Percentiles rank a stretch among this genome's conserved stretches.
phyloP scores from a whole-genome alignment of 1,140 invertebrate species.

The Drosophila subobscura region DNA sequence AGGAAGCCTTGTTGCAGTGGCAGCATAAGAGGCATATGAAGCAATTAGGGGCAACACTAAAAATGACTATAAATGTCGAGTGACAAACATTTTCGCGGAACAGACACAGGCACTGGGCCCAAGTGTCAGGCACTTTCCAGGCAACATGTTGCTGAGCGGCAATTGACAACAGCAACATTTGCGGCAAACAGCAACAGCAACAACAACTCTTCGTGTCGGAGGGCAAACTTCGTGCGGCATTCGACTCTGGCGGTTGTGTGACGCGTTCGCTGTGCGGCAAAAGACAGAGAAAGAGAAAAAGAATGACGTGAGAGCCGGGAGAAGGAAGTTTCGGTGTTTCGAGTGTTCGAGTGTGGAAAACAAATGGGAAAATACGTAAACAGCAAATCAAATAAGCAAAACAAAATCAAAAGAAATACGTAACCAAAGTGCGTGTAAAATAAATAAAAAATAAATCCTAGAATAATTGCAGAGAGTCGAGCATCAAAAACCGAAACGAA shows the following conservation, averaged over 20 bases:
- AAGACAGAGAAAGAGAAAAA: conserved; percentile 4
- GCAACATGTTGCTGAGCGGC: conserved; percentile 64
- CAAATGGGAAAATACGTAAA: conserved; percentile 15
- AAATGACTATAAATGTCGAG: conserved; percentile 71
- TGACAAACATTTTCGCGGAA: conserved; percentile 67
- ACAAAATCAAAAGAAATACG: conserved; percentile 17
- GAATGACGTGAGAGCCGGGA: background rate
- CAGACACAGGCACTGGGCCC: conserved; percentile 9
- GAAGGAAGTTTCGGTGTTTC: conserved; percentile 10
- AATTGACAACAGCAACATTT: conserved; percentile 39
- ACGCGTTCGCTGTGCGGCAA: conserved; percentile 39
- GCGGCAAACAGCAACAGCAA: conserved; percentile 23
- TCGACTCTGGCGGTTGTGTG: conserved; percentile 59
- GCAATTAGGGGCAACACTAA: conserved; percentile 70
- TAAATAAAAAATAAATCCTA: conserved; percentile 9
- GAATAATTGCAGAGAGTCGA: background rate
- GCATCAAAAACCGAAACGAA: conserved; percentile 40
- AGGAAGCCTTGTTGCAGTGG: conserved; percentile 8
- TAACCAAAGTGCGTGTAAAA: conserved; percentile 25
- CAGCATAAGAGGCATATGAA: conserved; percentile 41
- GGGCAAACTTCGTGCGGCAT: conserved; percentile 37
- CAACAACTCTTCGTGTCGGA: conserved; percentile 46
- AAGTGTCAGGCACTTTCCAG: conserved; percentile 25
- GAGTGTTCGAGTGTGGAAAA: conserved; percentile 19
- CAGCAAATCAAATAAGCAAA: conserved; percentile 8